Base-by-base conservation (phyloP, 2,797 vertebrate species). In the Lepus townsendii region DNA sequence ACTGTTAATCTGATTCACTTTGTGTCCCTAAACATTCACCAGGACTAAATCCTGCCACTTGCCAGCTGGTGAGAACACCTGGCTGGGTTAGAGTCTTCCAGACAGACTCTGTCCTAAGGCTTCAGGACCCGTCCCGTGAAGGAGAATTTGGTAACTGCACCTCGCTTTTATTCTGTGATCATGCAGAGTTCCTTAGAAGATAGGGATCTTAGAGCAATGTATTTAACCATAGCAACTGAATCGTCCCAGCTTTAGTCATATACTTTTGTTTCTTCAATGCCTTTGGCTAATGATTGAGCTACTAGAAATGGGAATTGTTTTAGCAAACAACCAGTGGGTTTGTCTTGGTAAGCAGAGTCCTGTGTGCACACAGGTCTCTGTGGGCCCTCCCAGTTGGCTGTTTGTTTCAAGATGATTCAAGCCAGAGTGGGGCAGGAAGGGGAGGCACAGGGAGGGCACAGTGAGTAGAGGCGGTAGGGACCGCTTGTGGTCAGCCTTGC, bases 261-360 rank as follows among this genome's bases (percentile, higher is more conserved):
- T 1, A 4, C 35, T 47, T 84, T 93, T 95, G 84, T 94, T 95
- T 94, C 94, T 95, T 96, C 66, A 82, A 7, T 66, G 93, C 69
- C 69, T 91, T 91, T 95, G 87, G 80, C 80, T 94, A 95, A 90
- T 90, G 90, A 90, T 47, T 95, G 91, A 89, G 72, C 91, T 78
- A 27, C 65, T 93, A 52, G 90, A 93, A 83, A 92, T 77, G 72
- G 66, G 38, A 91, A 94, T 93, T 96, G 73, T 95, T 91, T 93
- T 77, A 90, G 68, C 80, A 63, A 94, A 94, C 77, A 94, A 32
- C 95, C 1, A 2, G 68, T 4, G 4, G 80, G 83, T 93, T 73
- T 85, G n/a, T 86, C 5, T 0, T 26, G 32, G 83, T 83, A 73
- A 76, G 47, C 38, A 30, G 88, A 71, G 68, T 93, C 73, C 83